Evolutionary conservation across 2,113 vertebrate species (phyloP), one percentile per base, ranked within the genome.

Genomic region (Narcine bancroftii): DNA sequence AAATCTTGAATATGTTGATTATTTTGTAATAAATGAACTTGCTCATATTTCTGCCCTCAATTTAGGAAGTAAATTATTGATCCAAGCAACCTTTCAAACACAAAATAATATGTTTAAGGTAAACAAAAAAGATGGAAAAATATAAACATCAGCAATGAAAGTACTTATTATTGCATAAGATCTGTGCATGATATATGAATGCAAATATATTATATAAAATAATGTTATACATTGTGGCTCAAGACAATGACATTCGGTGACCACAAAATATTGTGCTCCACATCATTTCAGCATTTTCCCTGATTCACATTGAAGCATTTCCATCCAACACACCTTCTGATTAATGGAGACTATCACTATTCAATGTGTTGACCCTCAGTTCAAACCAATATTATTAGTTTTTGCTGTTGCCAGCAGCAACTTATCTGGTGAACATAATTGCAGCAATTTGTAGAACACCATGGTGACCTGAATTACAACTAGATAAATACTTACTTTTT

Each of bases 381-480:
- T 91, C 89, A 91, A 91, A 91, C 63, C 89, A 91, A 91, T 91
- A 91, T 91, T 91, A 91, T 91, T 91, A 91, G 89, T 91, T 91
- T 69, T 91, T 66, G 89, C 89, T 71, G 89, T 91, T 91, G 89
- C 89, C 15, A 91, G 5, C 89, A 21, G 89, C 89, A 91, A 91
- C 89, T 91, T 91, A 91, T 71, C 63, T 91, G 89, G 89, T 91
- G 89, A 91, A 91, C 89, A 91, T 91, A 91, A 91, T 91, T 91
- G 89, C 89, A 47, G 89, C 89, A 91, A 91, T 91, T 91, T 91
- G 65, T 69, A 91, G 42, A 91, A 91, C 89, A 71, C 89, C 89
- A 91, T 91, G 89, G 89, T 91, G 89, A 91, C 89, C 89, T 91
- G 89, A 66, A 91, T 91, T 91, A 91, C 89, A 91, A 65, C 89